A percentile compares a stretch with the other conserved stretches of the same genome.
These are phyloP conservation scores for Lytechinus variegatus DNA, from an alignment of 35 echinoderm and acorn worm species.

Conservation along the genomic window DNA sequence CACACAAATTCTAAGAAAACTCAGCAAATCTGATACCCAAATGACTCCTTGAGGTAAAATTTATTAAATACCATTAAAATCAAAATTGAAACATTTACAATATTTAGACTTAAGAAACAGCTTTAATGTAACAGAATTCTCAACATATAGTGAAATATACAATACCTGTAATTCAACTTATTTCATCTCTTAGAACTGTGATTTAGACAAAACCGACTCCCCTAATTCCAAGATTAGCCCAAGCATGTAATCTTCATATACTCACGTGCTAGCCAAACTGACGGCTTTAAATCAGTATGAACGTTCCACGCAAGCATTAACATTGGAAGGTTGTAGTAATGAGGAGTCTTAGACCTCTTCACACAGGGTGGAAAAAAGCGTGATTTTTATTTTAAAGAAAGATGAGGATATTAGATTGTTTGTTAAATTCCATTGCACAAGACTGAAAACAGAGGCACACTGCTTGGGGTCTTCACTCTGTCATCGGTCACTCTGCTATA, in stretches of 20 bases:
- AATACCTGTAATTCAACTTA: neutral
- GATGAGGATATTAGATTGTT: neutral
- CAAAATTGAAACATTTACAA: neutral
- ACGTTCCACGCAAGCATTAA: no score
- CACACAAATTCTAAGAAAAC: neutral
- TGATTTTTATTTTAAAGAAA: neutral
- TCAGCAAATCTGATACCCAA: neutral
- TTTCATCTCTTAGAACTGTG: neutral
- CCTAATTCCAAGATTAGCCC: no score
- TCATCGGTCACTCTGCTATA: neutral
- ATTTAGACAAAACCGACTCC: neutral
- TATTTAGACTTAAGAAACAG: neutral
- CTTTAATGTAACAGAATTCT: neutral
- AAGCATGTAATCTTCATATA: no score
- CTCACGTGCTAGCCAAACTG: no score
- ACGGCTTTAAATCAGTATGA: no score
- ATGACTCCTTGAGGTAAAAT: neutral
- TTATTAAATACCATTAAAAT: neutral
- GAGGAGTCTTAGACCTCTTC: neutral
- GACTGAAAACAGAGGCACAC: slow-evolving; percentile 11
- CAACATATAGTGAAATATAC: neutral
- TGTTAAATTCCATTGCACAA: slow-evolving; percentile 35
- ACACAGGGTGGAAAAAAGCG: neutral
- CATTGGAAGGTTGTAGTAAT: neutral
- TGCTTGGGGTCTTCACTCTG: neutral